Evolutionary conservation across 2,888 invertebrate species (phyloP), one percentile per base, ranked within the genome.

Genomic region (Morpho deidamia): DNA sequence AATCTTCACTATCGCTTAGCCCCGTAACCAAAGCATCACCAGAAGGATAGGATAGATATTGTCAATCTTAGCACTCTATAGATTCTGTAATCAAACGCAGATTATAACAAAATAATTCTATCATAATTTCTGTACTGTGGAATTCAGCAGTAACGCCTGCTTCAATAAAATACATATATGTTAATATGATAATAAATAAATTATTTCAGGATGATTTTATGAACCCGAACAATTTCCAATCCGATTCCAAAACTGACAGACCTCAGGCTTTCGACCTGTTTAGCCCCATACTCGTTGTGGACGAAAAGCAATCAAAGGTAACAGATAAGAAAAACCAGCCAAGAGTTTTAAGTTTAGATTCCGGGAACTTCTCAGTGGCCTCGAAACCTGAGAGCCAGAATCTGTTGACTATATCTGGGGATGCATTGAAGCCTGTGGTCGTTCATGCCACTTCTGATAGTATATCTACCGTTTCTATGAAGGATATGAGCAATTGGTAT

Each of bases 401-500:
- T 39, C 37, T 85, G 39, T 55, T 85, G 69, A 82, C 83, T 0
- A 62, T 82, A 49, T 83, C 86, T 0, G 83, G 85, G 1, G 83
- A 85, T 53, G 82, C 77, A 0, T 54, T 85, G 56, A 83, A 76
- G 48, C 86, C 87, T 0, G 77, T 83, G 0, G 76, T 76, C 0
- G 72, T 78, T 0, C 82, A 87, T 54, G 74, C 76, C 0, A 81
- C 83, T 0, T 81, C 84, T 0, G 88, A 90, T 46, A 88, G 80
- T 35, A 84, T 89, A 62, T 85, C 89, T 1, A 85, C 90, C 34
- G 90, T 90, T 11, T 90, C 91, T 11, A 90, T 91, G 75, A 90
- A 90, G 63, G 93, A 93, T 76, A 90, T 93, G 43, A 94, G 92
- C 67, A 92, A 91, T 58, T 94, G 94, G 94, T 91, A 93, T 72